These are phyloP conservation scores for Alethe diademata DNA, from an alignment of 2,113 vertebrate genomes.

Conservation along the genomic window DNA sequence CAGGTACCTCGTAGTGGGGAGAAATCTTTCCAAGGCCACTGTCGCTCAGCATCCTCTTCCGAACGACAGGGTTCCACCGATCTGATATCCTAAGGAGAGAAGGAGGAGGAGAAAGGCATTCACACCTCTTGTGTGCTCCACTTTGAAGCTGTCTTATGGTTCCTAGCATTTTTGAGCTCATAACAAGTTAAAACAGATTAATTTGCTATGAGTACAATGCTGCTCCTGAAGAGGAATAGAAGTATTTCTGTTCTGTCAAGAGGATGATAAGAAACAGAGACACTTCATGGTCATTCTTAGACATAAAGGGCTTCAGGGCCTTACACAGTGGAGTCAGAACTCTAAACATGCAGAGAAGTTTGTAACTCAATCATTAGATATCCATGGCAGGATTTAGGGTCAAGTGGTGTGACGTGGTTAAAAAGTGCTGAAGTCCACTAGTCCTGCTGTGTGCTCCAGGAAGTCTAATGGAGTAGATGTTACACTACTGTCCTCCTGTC, in stretches of 20 bases:
- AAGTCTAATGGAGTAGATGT: not conserved
- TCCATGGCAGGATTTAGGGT: not conserved
- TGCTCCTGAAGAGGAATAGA: not conserved
- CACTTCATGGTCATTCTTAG: not conserved
- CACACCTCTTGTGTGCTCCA: not conserved
- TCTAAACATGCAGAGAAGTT: not conserved
- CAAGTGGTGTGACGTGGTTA: not conserved
- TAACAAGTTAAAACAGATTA: not conserved
- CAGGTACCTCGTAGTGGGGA: constrained; percentile 72
- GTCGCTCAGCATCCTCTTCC: constrained; percentile 77
- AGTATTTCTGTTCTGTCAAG: not conserved
- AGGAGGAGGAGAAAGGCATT: not conserved
- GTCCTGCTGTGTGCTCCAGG: not conserved
- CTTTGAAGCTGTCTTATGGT: not conserved
- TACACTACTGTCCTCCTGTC: not conserved
- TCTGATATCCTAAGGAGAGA: constrained; percentile 66
- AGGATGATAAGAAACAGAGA: not conserved
- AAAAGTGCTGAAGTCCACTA: not conserved
- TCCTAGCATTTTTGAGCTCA: not conserved
- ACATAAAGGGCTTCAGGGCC: not conserved
- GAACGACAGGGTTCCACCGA: constrained; percentile 73
- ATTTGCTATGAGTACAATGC: not conserved
- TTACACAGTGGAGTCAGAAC: not conserved
- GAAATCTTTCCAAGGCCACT: constrained; percentile 69
- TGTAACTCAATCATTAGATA: not conserved